Percentiles rank a stretch among this genome's conserved stretches.
These are phyloP conservation scores for Torymus tubicola DNA, from an alignment of 2,888 invertebrate genomes.

Conservation along the genomic window DNA sequence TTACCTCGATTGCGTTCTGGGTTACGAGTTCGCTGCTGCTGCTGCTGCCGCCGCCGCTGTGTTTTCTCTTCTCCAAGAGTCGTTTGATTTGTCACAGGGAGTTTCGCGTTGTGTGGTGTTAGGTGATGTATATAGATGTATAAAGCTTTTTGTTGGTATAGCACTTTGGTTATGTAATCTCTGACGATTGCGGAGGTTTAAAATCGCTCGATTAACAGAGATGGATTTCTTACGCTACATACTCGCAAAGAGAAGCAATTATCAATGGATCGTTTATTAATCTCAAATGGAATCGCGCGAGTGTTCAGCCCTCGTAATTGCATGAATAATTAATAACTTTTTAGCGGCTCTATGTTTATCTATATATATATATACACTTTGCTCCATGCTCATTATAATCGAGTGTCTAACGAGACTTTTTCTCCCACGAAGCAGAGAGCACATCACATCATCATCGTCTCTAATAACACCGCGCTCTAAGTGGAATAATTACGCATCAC, in stretches of 20 bases:
- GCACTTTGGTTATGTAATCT: too few relatives aligned
- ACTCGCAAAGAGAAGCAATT: not conserved
- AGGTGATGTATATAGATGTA: too few relatives aligned
- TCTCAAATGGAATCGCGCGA: not conserved
- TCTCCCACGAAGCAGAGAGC: constrained; percentile 3
- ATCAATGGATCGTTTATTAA: constrained; percentile 16
- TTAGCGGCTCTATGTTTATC: not conserved
- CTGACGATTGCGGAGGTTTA: too few relatives aligned
- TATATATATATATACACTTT: too few relatives aligned
- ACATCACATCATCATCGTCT: constrained; percentile 35
- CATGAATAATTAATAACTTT: constrained; percentile 46
- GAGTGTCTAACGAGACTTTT: constrained; percentile 19
- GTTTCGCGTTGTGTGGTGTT: too few relatives aligned
- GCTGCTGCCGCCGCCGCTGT: too few relatives aligned
- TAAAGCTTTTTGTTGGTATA: too few relatives aligned
- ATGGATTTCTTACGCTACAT: not conserved
- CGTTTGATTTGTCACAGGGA: too few relatives aligned
- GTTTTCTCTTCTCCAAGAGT: too few relatives aligned
- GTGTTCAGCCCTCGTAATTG: constrained; percentile 22
- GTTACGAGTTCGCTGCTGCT: too few relatives aligned
- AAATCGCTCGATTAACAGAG: too few relatives aligned
- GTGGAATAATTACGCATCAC: constrained; percentile 43
- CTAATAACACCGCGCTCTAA: constrained; percentile 13
- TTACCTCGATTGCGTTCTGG: constrained; percentile 31
- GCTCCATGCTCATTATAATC: not conserved